phyloP scores from a whole-genome alignment of 1,140 invertebrate genomes.

The Oscheius sp. region DNA sequence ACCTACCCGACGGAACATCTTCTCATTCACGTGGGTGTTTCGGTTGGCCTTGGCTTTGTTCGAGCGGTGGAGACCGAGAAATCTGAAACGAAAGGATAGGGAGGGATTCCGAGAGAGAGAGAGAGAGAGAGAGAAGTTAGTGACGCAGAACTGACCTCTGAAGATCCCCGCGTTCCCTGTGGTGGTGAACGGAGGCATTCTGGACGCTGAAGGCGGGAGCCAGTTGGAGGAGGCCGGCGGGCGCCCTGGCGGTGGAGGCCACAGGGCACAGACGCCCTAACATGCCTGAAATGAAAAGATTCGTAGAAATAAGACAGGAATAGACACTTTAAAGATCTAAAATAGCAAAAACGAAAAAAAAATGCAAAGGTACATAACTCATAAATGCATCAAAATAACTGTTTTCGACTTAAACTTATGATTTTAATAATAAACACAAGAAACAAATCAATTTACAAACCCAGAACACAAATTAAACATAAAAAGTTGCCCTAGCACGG shows the following conservation, averaged over 20 bases:
- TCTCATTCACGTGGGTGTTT: constrained; percentile 58
- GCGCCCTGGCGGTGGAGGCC: not conserved
- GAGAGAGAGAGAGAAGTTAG: too few relatives aligned
- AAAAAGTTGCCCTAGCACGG: too few relatives aligned
- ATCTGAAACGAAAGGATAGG: constrained; percentile 12
- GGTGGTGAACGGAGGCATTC: constrained; percentile 49
- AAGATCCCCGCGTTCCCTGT: constrained; percentile 49
- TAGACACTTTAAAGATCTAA: not conserved
- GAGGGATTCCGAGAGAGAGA: too few relatives aligned
- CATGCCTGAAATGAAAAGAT: not conserved
- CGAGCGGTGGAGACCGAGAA: constrained; percentile 48
- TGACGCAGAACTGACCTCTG: constrained; percentile 12
- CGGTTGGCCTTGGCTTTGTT: constrained; percentile 53
- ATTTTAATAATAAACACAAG: too few relatives aligned
- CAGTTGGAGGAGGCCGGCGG: not conserved
- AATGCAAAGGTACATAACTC: not conserved
- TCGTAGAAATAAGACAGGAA: not conserved
- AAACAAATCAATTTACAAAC: too few relatives aligned
- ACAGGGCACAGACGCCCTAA: not conserved
- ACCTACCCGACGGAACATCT: constrained; percentile 46
- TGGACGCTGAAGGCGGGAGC: not conserved
- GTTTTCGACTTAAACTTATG: too few relatives aligned
- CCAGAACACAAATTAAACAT: too few relatives aligned
- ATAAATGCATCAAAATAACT: not conserved
- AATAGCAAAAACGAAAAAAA: not conserved